phyloP scores from a whole-genome alignment of 2,888 invertebrate genomes.

The Eutolmus rufibarbis region DNA sequence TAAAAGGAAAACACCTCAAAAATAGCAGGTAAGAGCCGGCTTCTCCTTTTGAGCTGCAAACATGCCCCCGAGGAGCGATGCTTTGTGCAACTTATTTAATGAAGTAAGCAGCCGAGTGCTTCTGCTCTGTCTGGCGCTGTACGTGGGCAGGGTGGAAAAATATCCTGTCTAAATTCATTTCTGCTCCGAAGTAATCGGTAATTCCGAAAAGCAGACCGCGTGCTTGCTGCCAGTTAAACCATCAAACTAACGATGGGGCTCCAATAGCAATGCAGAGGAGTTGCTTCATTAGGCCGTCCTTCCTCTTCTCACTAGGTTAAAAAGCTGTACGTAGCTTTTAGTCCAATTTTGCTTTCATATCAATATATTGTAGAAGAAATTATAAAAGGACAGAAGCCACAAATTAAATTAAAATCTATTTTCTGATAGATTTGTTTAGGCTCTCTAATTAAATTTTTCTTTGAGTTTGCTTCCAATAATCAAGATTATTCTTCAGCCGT shows the following conservation, averaged over 20 bases:
- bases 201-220: background rate
- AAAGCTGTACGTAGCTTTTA: too few relatives aligned
- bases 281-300: too few relatives aligned
- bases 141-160: background rate
- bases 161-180: background rate
- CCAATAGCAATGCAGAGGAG: background rate
- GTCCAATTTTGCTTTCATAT: too few relatives aligned
- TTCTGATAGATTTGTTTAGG: too few relatives aligned
- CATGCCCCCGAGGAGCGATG: background rate
- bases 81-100: conserved; percentile 1
- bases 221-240: background rate
- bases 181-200: too few relatives aligned
- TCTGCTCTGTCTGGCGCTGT: background rate
- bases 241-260: background rate
- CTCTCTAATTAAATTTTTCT: too few relatives aligned
- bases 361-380: too few relatives aligned
- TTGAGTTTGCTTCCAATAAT: too few relatives aligned
- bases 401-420: too few relatives aligned
- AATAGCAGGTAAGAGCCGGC: background rate
- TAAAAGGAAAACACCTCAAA: conserved; percentile 30
- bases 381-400: too few relatives aligned
- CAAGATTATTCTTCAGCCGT: too few relatives aligned
- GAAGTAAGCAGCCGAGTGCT: background rate
- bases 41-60: background rate
- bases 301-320: too few relatives aligned